Evolutionary conservation across 2,888 invertebrate genomes (phyloP), one percentile per base, ranked within the genome.

Genomic region (Zaprionus bogoriensis): DNA sequence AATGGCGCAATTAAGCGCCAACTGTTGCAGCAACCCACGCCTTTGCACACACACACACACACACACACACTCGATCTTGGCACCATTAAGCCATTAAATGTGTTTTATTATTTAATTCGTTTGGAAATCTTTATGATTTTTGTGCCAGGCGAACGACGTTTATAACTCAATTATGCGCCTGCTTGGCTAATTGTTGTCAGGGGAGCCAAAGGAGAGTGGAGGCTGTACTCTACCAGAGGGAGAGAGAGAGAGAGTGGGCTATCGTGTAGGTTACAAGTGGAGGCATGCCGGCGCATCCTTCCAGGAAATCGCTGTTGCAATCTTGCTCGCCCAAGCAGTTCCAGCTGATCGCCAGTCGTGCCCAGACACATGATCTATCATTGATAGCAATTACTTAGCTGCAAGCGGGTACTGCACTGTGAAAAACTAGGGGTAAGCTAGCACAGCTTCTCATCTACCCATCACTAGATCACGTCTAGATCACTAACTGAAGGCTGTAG

Each of bases 101-200:
- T 65, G 59, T 67, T 79, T 80, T 77, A 78, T 81, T 71, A 81
- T 76, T 80, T 66, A 67, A 76, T 81, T 83, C 68, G 61, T 71
- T 63, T 62, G 48, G 46, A 63, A 64, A 57, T 63, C 58, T n/a
- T 42, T 36, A 36, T 36, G 32, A 36, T 47, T 64, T 51, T 48
- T 64, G 38, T 59, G 41, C 6, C 48, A 45, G 25, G 30, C 22
- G 22, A 38, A 38, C 38, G 17, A 57, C 74, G 72, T 60, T 79
- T 84, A 84, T 73, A 77, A 73, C 79, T 84, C 79, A 79, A 82
- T 84, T 82, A 77, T 63, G 52, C 46, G 55, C 32, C 25, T 38
- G 23, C 6, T 66, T 42, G 44, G 19, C 61, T 67, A 74, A 74
- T 67, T 66, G 74, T 39, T 54, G 74, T 39, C 51, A 46, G 51